Evolutionary conservation across 2,113 vertebrate genomes (phyloP).

Genomic region (Lagopus leucura): DNA sequence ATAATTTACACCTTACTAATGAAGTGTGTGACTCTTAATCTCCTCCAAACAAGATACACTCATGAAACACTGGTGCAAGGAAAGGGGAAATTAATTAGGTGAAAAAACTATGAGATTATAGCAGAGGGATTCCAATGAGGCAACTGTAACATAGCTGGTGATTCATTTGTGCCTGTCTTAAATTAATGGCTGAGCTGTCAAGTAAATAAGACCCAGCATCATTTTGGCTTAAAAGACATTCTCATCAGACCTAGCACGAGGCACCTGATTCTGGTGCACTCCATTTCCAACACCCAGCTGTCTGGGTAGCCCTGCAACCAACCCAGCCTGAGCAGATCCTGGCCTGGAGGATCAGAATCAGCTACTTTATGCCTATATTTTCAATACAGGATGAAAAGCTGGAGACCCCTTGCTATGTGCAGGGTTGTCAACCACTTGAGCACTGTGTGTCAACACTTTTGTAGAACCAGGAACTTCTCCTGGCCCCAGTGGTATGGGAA

Average conservation of each 20-base stretch:
- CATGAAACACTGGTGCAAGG: slow-evolving; percentile 86
- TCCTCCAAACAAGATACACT: slow-evolving; percentile 91
- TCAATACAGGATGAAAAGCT: not conserved
- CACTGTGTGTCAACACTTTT: not conserved
- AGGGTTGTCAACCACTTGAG: too few species aligned
- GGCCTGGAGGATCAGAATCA: not conserved
- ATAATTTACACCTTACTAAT: slow-evolving; percentile 95
- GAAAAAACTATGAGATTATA: slow-evolving; percentile 91
- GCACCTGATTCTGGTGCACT: slow-evolving; percentile 14
- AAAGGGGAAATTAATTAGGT: slow-evolving; percentile 93
- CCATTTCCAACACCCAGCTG: slow-evolving; percentile 1
- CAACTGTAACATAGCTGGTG: slow-evolving; percentile 81
- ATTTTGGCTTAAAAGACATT: slow-evolving; percentile 67
- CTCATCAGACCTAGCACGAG: not conserved
- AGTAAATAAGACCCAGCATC: slow-evolving; percentile 68
- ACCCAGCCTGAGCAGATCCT: not conserved
- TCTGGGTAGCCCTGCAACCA: not conserved
- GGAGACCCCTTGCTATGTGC: not conserved
- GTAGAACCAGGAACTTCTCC: not conserved
- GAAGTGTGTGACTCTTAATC: slow-evolving; percentile 92
- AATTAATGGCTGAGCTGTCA: slow-evolving; percentile 76
- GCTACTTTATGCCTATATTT: not conserved
- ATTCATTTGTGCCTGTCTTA: slow-evolving; percentile 78
- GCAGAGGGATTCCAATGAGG: slow-evolving; percentile 84
- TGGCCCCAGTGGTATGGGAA: not conserved